Conservation (phyloP, 1,140 invertebrate genomes). For the Drosophila orena region DNA sequence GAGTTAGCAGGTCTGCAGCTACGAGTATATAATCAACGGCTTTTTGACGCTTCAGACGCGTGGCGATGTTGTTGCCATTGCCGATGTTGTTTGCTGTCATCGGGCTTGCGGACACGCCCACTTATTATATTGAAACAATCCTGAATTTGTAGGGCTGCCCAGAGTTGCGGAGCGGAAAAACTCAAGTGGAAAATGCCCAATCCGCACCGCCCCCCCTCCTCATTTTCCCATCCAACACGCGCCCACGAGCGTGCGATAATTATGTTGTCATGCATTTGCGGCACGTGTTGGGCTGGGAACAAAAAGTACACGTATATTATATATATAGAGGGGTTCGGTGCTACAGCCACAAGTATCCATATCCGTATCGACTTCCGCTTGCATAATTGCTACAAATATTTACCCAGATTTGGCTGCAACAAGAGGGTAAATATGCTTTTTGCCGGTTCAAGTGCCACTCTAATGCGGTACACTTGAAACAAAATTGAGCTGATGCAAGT, state of each 20-base stretch:
- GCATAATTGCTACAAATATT: constrained; percentile 71
- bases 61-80: constrained; percentile 44
- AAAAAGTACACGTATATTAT: not conserved
- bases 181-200: constrained; percentile 55
- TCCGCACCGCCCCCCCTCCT: constrained; percentile 12
- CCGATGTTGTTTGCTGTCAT: constrained; percentile 47
- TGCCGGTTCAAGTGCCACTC: constrained; percentile 63
- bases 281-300: constrained; percentile 60
- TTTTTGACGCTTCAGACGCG: constrained; percentile 75
- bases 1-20: constrained; percentile 29
- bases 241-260: constrained; percentile 80
- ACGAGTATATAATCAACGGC: constrained; percentile 64
- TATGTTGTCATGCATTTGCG: constrained; percentile 73
- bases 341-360: constrained; percentile 79
- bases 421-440: constrained; percentile 70
- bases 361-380: constrained; percentile 73
- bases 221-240: constrained; percentile 50
- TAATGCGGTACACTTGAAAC: constrained; percentile 9
- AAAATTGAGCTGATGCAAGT: not conserved
- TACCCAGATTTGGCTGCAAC: constrained; percentile 62
- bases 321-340: not conserved
- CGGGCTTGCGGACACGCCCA: constrained; percentile 68
- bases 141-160: constrained; percentile 61
- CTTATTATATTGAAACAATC: constrained; percentile 77
- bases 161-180: constrained; percentile 43